phyloP scores from a whole-genome alignment of 2,888 invertebrate species.

The Agonopterix alstromeriana region DNA sequence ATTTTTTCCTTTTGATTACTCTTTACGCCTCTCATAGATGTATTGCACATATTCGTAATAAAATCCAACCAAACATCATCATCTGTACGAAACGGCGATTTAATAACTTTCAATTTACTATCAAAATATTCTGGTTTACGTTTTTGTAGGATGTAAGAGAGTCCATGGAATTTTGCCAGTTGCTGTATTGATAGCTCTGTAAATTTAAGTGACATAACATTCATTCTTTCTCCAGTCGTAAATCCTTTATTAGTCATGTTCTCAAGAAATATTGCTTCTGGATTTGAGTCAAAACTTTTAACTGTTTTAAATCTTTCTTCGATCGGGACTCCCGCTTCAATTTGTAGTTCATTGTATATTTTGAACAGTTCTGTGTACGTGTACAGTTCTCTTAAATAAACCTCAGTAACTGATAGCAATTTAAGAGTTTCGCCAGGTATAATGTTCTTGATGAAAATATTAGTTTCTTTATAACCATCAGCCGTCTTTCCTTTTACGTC shows the following conservation, averaged over 20 bases:
- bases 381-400: conserved; percentile 23
- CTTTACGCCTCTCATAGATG: conserved; percentile 11
- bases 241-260: conserved; percentile 23
- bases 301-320: conserved; percentile 31
- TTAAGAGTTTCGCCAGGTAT: conserved; percentile 16
- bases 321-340: conserved; percentile 27
- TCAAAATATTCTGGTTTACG: conserved; percentile 21
- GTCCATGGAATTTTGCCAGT: conserved; percentile 28
- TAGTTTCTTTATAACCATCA: conserved; percentile 27
- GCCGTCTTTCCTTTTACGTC: conserved; percentile 34
- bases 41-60: conserved; percentile 12
- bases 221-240: conserved; percentile 20
- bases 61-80: conserved; percentile 17
- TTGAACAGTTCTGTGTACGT: conserved; percentile 25
- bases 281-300: conserved; percentile 29
- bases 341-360: conserved; percentile 40
- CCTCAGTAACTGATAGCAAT: conserved; percentile 18
- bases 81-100: conserved; percentile 10
- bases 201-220: conserved; percentile 21
- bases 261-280: conserved; percentile 25
- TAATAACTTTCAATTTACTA: conserved; percentile 7
- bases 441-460: conserved; percentile 39
- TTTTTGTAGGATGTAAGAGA: conserved; percentile 22
- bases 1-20: conserved; percentile 13
- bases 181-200: conserved; percentile 22